Percentiles rank a stretch among this genome's conserved stretches.
phyloP scores from a whole-genome alignment of 2,797 vertebrate species.

The Sciurus carolinensis region DNA sequence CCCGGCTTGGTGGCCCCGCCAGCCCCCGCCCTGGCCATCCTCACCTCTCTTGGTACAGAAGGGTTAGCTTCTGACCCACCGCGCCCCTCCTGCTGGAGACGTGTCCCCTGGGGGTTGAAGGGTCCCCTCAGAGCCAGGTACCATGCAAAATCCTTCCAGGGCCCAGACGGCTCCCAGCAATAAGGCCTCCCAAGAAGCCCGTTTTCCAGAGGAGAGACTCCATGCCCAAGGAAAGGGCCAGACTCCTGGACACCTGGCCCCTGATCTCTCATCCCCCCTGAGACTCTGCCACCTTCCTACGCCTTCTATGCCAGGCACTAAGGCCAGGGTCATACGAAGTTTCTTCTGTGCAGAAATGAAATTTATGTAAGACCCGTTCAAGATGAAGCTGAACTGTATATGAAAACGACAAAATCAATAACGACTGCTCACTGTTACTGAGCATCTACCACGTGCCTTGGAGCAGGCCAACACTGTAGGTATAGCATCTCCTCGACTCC shows the following conservation, averaged over 20 bases:
- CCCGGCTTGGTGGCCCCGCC: accelerated
- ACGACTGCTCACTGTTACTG: neutral
- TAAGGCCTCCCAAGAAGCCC: neutral
- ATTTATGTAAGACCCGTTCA: neutral
- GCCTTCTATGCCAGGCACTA: neutral
- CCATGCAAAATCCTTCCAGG: accelerated
- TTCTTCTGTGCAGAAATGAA: neutral
- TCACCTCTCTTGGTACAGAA: neutral
- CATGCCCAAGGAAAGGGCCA: neutral
- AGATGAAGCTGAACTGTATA: neutral
- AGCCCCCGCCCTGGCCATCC: no score
- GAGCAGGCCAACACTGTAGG: accelerated
- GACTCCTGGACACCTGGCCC: neutral
- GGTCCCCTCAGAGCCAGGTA: neutral
- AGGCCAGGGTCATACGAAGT: neutral
- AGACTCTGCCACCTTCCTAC: neutral
- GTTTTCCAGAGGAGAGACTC: neutral
- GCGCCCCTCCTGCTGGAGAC: accelerated
- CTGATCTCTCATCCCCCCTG: accelerated
- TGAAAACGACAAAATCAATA: neutral
- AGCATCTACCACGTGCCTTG: accelerated
- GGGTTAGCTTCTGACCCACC: neutral
- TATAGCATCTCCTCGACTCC: neutral
- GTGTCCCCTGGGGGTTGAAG: neutral
- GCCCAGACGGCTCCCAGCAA: neutral